Evolutionary conservation across 2,888 invertebrate genomes (phyloP), one percentile per base, ranked within the genome.

Genomic region (Brenthis hecate): DNA sequence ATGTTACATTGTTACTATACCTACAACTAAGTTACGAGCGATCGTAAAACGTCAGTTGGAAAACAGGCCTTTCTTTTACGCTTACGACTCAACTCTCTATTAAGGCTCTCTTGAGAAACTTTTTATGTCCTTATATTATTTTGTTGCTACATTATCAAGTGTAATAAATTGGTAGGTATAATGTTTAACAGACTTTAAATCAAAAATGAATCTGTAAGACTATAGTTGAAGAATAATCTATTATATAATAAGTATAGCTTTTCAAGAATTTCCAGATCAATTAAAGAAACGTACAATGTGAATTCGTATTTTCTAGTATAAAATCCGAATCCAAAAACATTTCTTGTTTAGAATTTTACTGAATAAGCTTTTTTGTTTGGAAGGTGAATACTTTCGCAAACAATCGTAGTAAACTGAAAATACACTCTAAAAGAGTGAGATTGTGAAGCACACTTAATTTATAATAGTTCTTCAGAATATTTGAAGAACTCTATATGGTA

Each of bases 1-100:
- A 57, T 65, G 56, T 65, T 43, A 64, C 70, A 68, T 64, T 68
- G 68, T 70, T 63, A 43, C 36, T 43, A 58, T 58, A 68, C 54
- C 68, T 68, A 71, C 64, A 70, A 65, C 71, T 70, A 68, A 66
- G 74, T 78, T 76, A 78, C 74, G 77, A 75, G 69, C 66, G 58
- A 71, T 73, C 78, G 73, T 80, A 78, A 80, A 82, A 72, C 74
- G 65, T 62, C 67, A 78, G 77, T 78, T 76, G 74, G 77, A 80
- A 81, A 84, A 80, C 80, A 81, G 79, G 79, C 64, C 82, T 81
- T 78, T 80, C 80, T 78, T 87, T 86, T 81, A 84, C 80, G 80
- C 76, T 86, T 86, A 87, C 80, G 84, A 83, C 69, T 72, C 74
- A 70, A 78, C 75, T 77, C 78, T 83, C 84, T 82, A 85, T 86